These are phyloP conservation scores for Bettongia penicillata DNA, from an alignment of 2,113 vertebrate genomes.

Conservation along the genomic window DNA sequence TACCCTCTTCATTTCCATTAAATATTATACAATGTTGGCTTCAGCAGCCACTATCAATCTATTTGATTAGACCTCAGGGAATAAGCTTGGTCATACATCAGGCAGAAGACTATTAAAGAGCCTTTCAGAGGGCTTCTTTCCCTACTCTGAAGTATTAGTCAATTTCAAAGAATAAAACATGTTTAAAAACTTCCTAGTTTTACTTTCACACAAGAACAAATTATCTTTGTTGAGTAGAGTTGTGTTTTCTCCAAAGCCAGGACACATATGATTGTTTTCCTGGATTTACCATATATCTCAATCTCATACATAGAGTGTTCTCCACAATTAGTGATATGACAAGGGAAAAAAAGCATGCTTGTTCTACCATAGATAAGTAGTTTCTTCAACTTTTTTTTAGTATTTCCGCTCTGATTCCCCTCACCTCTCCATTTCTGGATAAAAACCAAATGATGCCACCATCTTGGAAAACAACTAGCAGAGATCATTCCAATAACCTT, in stretches of 20 bases:
- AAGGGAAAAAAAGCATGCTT: neutral
- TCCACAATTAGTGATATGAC: neutral
- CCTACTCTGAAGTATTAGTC: neutral
- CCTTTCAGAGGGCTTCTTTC: neutral
- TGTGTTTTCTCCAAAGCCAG: neutral
- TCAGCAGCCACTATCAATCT: neutral
- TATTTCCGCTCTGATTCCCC: neutral
- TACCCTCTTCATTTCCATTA: neutral
- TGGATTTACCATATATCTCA: neutral
- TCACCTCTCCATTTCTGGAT: neutral
- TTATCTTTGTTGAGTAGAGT: neutral
- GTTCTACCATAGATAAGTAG: neutral
- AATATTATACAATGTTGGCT: neutral
- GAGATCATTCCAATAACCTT: conserved; percentile 47
- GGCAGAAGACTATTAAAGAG: neutral
- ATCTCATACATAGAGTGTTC: neutral
- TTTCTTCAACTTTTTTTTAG: neutral
- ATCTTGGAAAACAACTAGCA: neutral
- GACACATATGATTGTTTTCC: neutral
- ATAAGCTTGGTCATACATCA: neutral
- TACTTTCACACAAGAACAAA: neutral
- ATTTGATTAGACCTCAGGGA: neutral
- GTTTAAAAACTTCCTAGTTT: neutral
- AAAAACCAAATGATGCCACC: neutral
- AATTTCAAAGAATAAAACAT: neutral